Conservation (phyloP, 1,140 invertebrate species). For the Bombus breviceps region DNA sequence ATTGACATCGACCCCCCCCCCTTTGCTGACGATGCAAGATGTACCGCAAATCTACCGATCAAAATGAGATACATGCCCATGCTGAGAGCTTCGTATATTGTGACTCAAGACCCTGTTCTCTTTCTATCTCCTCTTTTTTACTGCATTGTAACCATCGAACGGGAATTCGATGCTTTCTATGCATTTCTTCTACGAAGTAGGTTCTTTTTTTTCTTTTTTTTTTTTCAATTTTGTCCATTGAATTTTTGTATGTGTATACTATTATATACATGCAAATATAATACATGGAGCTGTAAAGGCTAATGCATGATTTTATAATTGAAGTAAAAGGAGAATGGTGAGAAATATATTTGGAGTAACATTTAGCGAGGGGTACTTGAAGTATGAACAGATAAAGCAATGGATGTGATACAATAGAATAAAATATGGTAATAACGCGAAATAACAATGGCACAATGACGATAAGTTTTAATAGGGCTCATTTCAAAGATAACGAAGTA, state of each 20-base stretch:
- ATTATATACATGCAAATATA: too few relatives aligned
- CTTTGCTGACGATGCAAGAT: slow-evolving; percentile 66
- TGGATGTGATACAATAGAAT: not conserved
- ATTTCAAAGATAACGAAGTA: not conserved
- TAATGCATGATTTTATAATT: not conserved
- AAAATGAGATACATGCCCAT: slow-evolving; percentile 20
- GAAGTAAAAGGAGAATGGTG: not conserved
- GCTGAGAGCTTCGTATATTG: not conserved
- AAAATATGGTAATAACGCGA: not conserved
- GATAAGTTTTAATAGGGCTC: not conserved
- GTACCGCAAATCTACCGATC: slow-evolving; percentile 39
- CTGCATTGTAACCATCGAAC: slow-evolving; percentile 10
- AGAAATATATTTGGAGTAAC: not conserved
- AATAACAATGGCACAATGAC: not conserved
- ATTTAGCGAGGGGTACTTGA: not conserved
- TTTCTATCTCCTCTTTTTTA: not conserved
- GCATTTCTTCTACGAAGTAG: not conserved
- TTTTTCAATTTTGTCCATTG: not conserved
- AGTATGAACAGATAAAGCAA: not conserved
- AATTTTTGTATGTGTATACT: not conserved
- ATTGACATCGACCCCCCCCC: slow-evolving; percentile 58
- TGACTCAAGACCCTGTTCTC: not conserved
- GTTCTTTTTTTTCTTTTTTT: too few relatives aligned
- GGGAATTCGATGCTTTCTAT: not conserved
- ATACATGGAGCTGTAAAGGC: not conserved